Evolutionary conservation across 2,797 vertebrate species (phyloP), one percentile per base, ranked within the genome.

Genomic region (Gobio occitaniae): DNA sequence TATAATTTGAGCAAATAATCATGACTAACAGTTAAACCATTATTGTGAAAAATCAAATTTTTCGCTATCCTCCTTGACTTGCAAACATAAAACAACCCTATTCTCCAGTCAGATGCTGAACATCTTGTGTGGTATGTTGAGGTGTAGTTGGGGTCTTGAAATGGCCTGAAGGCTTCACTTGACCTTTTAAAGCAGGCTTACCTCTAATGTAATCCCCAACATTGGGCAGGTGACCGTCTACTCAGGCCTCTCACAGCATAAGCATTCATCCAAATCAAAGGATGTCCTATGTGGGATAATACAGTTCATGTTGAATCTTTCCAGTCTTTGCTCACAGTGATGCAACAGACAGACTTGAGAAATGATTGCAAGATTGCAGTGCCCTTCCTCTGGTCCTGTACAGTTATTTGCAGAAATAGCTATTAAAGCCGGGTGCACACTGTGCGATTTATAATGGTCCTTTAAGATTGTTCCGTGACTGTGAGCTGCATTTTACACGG

Each of bases 141-240:
- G 15, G 41, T 48, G 19, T 25, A 25, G 44, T 52, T 36, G 16
- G 13, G 41, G 41, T 78, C 25, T 48, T 66, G 44, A 19, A 36
- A 50, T 50, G 1, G 17, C 7, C 63, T 6, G 47, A 7, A 68
- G 32, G 12, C 32, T 47, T 21, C 19, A 25, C 13, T 38, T 56
- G 32, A 32, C 21, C 21, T 80, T 59, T 41, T 78, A 56, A 78
- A 78, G 56, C 76, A 44, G 63, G 63, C 41, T n/a, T 80, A 80
- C 44, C 13, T 54, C 32, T 16, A 13, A 17, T 78, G 19, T 56
- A 54, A 38, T 52, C 65, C 21, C 13, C 29, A 69, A 11, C 16
- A 69, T 16, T 36, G 63, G 25, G 29, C 25, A 8, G n/a, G 17
- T 3, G 16, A 77, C 25, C 21, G 17, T 8, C 16, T 29, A 48